phyloP scores from a whole-genome alignment of 2,888 invertebrate genomes.

The Nephrotoma appendiculata region DNA sequence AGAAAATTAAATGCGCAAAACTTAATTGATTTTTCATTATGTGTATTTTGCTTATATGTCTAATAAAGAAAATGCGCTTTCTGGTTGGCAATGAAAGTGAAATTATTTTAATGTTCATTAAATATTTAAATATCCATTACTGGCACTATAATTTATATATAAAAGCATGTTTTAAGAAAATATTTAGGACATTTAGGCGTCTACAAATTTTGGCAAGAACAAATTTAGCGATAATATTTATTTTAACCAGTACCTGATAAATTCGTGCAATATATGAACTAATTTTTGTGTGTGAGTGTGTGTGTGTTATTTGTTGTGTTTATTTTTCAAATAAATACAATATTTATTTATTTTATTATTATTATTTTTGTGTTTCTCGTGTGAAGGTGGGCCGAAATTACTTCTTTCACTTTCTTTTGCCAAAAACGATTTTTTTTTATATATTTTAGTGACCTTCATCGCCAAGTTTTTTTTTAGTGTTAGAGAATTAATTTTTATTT shows the following conservation, averaged over 20 bases:
- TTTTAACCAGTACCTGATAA: not conserved
- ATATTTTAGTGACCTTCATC: not conserved
- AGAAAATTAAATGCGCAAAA: not conserved
- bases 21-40: not conserved
- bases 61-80: not conserved
- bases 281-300: not conserved
- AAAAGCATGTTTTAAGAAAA: no score
- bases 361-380: not conserved
- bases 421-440: not conserved
- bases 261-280: not conserved
- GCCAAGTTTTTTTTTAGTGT: not conserved
- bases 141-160: not conserved
- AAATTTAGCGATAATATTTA: not conserved
- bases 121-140: not conserved
- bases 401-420: not conserved
- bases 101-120: not conserved
- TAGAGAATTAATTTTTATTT: not conserved
- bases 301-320: not conserved
- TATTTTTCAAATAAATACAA: not conserved
- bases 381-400: not conserved
- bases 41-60: not conserved
- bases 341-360: not conserved
- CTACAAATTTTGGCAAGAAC: no score
- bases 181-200: no score
- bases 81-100: not conserved